A percentile compares a stretch with the other conserved stretches of the same genome.
Evolutionary conservation across 2,797 vertebrate species (phyloP).

Genomic region (Poecile montanus): DNA sequence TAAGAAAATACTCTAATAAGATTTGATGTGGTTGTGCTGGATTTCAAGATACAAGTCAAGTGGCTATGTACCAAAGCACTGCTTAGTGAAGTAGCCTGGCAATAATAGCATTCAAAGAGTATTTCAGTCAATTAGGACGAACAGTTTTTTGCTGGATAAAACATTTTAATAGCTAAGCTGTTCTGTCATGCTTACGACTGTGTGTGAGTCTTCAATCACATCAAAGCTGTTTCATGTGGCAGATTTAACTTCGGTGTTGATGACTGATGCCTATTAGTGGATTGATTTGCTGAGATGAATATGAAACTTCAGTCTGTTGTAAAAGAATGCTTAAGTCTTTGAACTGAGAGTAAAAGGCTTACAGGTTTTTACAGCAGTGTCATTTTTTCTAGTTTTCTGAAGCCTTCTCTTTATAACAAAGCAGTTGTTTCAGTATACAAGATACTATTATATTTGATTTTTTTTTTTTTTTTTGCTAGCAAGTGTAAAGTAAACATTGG

Average conservation of each 20-base stretch:
- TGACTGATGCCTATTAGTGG: constrained; percentile 48
- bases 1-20: constrained; percentile 46
- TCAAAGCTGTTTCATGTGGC: constrained; percentile 57
- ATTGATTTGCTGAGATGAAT: constrained; percentile 62
- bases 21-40: constrained; percentile 34
- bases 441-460: constrained; percentile 2
- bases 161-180: constrained; percentile 39
- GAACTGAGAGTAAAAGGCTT: constrained; percentile 33
- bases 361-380: constrained; percentile 12
- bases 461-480: constrained; percentile 26
- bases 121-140: constrained; percentile 50
- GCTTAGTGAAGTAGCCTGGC: constrained; percentile 10
- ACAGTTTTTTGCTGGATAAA: constrained; percentile 53
- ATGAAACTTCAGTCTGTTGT: constrained; percentile 36
- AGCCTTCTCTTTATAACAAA: constrained; percentile 25
- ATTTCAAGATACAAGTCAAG: constrained; percentile 24
- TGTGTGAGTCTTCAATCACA: constrained; percentile 28
- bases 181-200: constrained; percentile 19
- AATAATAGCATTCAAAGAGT: constrained; percentile 38
- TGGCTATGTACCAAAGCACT: not conserved
- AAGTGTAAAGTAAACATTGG: not conserved
- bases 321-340: constrained; percentile 43
- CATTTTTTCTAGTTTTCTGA: constrained; percentile 48
- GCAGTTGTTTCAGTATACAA: not conserved
- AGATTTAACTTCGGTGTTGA: constrained; percentile 53